These are phyloP conservation scores for Drosophila simulans DNA, from an alignment of 1,140 invertebrate genomes.

Conservation along the genomic window DNA sequence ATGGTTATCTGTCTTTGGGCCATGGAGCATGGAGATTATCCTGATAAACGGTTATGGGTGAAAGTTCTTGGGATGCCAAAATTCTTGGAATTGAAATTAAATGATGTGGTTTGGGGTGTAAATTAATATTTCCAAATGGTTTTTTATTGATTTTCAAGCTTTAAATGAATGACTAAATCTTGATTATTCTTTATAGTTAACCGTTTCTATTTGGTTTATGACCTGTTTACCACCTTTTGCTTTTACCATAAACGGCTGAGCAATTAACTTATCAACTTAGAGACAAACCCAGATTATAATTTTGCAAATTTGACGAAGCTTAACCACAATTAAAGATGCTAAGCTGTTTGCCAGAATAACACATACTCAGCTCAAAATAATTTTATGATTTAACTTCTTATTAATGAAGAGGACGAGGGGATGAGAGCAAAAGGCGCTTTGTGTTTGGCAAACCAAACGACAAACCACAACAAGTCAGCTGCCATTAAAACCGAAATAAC, in stretches of 20 bases:
- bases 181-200: too few relatives aligned
- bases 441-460: conserved; percentile 26
- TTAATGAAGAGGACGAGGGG: conserved; percentile 23
- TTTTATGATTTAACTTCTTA: conserved; percentile 41
- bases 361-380: conserved; percentile 4
- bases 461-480: conserved; percentile 35
- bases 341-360: conserved; percentile 5
- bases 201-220: too few relatives aligned
- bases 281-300: conserved; percentile 1
- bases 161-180: too few relatives aligned
- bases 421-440: conserved; percentile 5
- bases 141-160: not conserved
- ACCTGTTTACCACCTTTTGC: too few relatives aligned
- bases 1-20: not conserved
- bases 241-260: not conserved
- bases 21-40: not conserved
- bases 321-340: conserved; percentile 22
- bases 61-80: not conserved
- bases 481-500: conserved; percentile 45
- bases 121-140: not conserved
- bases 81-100: not conserved
- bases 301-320: conserved; percentile 16
- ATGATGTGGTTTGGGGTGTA: not conserved
- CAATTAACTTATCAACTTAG: conserved; percentile 6
- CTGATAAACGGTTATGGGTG: conserved; percentile 10